Base-by-base conservation (phyloP, 2,888 invertebrate genomes). In the Spodoptera picta region DNA sequence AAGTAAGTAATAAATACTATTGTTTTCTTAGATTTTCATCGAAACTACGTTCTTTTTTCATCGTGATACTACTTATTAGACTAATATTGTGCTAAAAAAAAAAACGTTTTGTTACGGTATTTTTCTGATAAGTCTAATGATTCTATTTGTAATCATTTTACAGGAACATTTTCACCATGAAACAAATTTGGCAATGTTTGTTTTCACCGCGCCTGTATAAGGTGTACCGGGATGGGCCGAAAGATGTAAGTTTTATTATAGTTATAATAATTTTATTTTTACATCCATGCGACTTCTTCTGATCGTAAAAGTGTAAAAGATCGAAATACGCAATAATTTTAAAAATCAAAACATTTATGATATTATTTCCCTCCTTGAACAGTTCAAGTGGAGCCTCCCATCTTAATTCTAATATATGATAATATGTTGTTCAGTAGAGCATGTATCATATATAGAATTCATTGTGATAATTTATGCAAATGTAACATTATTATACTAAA, bases 141-240 rank as follows among this genome's bases (percentile, higher is more conserved):
- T 57, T 49, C n/a, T 0, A 36, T 36, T 27, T 48, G 14, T 11
- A 36, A n/a, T 31, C 55, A 2, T 11, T 12, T 43, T 4, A 36
- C 36, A 36, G 36, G 6, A 31, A 14, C 31, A 6, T 5, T 45
- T 50, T n/a, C 65, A 84, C 89, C 53, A 86, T 96, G 80, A 95
- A 92, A 86, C 87, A 95, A 69, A 83, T 96, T 71, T 95, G 95
- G 95, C 95, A 95, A 81, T 97, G 96, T 85, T 90, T 97, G 76
- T 96, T 97, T 84, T 95, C 96, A 7, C 97, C 97, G 12, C 95
- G 96, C 80, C 91, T 98, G 42, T 96, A 95, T 78, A 96, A 96
- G 93, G 95, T 97, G 77, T 97, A 97, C 83, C 95, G 95, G 69
- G 94, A 96, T 88, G 95, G 95, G 5, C 68, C 72, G 7, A 60